A percentile compares a stretch with the other conserved stretches of the same genome.
Conservation (phyloP, 1,140 invertebrate genomes). For the Drosophila rufa region DNA sequence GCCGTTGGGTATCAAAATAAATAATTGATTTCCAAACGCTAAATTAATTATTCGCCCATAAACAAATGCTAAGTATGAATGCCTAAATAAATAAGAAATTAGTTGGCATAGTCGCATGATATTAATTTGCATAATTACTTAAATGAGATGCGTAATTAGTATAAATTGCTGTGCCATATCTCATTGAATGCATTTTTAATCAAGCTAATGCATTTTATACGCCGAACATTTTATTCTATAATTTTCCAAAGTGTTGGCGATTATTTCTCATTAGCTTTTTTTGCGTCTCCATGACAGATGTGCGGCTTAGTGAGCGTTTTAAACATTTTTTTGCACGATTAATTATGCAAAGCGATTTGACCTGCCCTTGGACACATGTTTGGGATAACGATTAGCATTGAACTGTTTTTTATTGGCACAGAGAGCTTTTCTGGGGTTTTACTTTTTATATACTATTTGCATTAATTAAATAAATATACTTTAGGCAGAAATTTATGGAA, state of each 20-base stretch:
- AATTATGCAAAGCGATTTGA: conserved; percentile 45
- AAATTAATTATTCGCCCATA: conserved; percentile 41
- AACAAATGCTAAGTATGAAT: conserved; percentile 21
- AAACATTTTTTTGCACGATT: conserved; percentile 31
- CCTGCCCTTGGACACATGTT: conserved; percentile 13
- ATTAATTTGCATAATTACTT: conserved; percentile 57
- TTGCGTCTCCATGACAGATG: conserved; percentile 20
- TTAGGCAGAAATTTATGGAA: not conserved
- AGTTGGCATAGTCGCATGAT: conserved; percentile 12
- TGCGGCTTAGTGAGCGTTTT: conserved; percentile 33
- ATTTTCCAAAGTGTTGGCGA: conserved; percentile 27
- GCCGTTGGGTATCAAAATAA: conserved; percentile 26
- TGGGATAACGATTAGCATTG: conserved; percentile 1
- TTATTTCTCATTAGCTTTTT: conserved; percentile 30
- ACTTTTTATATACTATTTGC: not conserved
- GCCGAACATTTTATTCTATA: conserved; percentile 7
- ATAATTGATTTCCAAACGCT: conserved; percentile 43
- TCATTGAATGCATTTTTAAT: conserved; percentile 44
- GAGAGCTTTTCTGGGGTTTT: not conserved
- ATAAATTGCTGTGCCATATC: conserved; percentile 32
- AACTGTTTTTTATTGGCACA: conserved; percentile 1
- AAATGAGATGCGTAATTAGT: conserved; percentile 54
- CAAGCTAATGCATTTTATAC: conserved; percentile 46
- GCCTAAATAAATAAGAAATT: conserved; percentile 33
- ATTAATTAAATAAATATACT: conserved; percentile 1